Conservation (phyloP, 2,797 vertebrate genomes). For the Muscicapa comitata region DNA sequence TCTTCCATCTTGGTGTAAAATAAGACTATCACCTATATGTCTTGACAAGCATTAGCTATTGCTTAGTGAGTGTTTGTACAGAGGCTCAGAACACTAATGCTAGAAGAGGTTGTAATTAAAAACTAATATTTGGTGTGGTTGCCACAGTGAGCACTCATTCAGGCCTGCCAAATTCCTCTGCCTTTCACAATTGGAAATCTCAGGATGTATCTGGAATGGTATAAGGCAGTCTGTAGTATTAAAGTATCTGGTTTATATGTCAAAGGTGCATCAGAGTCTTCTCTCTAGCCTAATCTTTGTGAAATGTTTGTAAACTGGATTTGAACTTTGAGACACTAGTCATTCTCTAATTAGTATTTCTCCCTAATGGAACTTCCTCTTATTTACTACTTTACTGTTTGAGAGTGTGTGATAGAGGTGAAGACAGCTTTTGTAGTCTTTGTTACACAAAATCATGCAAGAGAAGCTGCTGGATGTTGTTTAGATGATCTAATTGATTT, state of each 20-base stretch:
- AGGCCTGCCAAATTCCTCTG: neutral
- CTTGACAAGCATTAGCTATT: neutral
- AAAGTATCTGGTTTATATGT: neutral
- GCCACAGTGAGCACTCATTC: neutral
- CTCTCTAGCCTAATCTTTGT: neutral
- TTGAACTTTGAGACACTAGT: neutral
- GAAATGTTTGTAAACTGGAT: neutral
- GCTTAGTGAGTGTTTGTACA: neutral
- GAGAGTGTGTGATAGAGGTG: neutral
- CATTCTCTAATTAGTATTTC: neutral
- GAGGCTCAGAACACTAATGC: neutral
- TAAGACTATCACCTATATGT: neutral
- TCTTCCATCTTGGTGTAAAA: neutral
- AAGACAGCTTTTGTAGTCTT: slow-evolving; percentile 16
- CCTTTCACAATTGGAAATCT: neutral
- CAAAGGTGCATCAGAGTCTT: neutral
- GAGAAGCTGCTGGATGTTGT: slow-evolving; percentile 44
- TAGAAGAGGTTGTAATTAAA: neutral
- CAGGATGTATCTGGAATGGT: neutral
- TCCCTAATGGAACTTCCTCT: neutral
- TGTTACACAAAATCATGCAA: neutral
- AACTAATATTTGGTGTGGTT: neutral
- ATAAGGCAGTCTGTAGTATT: neutral
- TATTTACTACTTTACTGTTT: neutral
- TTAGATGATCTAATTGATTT: slow-evolving; percentile 35